Percentiles rank a stretch among this genome's conserved stretches.
phyloP scores from a whole-genome alignment of 1,140 invertebrate species.

The Homalodisca vitripennis region DNA sequence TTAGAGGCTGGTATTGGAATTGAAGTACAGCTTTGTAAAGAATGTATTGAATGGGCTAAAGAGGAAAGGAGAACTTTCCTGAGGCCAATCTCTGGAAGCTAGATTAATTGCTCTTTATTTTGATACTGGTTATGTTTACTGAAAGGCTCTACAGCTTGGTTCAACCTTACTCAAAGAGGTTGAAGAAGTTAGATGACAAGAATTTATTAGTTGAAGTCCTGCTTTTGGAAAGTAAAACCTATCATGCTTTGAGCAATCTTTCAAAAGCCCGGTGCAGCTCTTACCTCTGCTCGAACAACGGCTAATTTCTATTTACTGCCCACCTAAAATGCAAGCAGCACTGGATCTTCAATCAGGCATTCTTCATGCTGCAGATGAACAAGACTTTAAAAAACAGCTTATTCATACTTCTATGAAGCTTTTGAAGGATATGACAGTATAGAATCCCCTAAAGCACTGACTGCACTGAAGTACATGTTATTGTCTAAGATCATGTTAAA shows the following conservation, averaged over 20 bases:
- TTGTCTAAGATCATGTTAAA: slow-evolving; percentile 98
- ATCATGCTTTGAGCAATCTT: slow-evolving; percentile 95
- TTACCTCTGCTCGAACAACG: slow-evolving; percentile 97
- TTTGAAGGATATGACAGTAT: slow-evolving; percentile 99
- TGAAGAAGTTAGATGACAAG: slow-evolving; percentile 99
- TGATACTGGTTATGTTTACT: slow-evolving; percentile 85
- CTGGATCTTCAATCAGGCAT: slow-evolving; percentile 98
- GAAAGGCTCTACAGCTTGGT: slow-evolving; percentile 82
- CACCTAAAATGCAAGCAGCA: slow-evolving; percentile 95
- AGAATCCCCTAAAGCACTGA: slow-evolving; percentile 87
- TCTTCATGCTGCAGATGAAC: slow-evolving; percentile 97
- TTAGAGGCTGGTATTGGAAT: slow-evolving; percentile 92
- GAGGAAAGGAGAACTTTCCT: slow-evolving; percentile 96
- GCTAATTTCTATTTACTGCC: slow-evolving; percentile 99
- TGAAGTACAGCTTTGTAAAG: slow-evolving; percentile 86
- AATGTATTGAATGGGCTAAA: slow-evolving; percentile 99
- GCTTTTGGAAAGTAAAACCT: slow-evolving; percentile 97
- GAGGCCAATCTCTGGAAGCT: slow-evolving; percentile 92
- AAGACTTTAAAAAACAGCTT: slow-evolving; percentile 99
- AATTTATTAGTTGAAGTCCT: slow-evolving; percentile 97
- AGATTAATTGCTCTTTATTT: slow-evolving; percentile 92
- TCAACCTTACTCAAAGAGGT: slow-evolving; percentile 85
- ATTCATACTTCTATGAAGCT: slow-evolving; percentile 99
- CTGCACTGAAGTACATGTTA: slow-evolving; percentile 98
- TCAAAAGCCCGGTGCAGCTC: slow-evolving; percentile 94